Evolutionary conservation across 2,113 vertebrate genomes (phyloP).

Genomic region (Hyperopisus bebe): DNA sequence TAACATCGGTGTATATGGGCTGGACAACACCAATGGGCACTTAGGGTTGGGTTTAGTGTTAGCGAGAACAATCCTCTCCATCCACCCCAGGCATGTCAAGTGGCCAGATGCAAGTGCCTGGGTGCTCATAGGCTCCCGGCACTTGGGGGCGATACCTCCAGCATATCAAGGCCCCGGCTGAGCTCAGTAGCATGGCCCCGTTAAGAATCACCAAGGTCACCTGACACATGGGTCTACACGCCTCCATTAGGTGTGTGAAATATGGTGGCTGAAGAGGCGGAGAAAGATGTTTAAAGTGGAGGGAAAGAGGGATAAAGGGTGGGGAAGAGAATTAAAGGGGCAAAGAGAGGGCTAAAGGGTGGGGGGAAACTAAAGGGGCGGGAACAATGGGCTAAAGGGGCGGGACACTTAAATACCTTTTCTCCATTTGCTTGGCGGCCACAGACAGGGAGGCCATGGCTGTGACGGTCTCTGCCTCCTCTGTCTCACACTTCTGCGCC

Average conservation of each 20-base stretch:
- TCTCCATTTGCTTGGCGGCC: conserved; percentile 78
- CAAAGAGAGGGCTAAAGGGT: neutral
- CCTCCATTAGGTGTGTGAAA: neutral
- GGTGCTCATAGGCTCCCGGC: neutral
- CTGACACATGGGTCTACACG: neutral
- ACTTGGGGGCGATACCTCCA: conserved; percentile 23
- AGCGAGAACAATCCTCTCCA: neutral
- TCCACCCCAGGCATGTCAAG: neutral
- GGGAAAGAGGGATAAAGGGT: neutral
- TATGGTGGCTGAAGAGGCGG: neutral
- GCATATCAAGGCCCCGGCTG: conserved; percentile 24
- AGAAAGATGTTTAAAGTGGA: neutral
- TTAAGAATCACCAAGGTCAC: neutral
- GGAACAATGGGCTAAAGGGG: neutral
- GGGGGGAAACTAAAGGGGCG: neutral
- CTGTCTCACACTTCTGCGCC: conserved; percentile 77
- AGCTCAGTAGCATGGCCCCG: conserved; percentile 23
- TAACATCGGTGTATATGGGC: neutral
- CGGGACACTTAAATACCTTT: conserved; percentile 63
- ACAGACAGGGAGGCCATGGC: conserved; percentile 95
- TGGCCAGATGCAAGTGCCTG: neutral
- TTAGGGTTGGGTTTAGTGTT: too few species aligned
- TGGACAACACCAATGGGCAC: neutral
- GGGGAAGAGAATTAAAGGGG: neutral
- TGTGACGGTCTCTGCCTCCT: conserved; percentile 89